These are phyloP conservation scores for Syngnathus rostellatus DNA, from an alignment of 2,797 vertebrate species.

Conservation along the genomic window DNA sequence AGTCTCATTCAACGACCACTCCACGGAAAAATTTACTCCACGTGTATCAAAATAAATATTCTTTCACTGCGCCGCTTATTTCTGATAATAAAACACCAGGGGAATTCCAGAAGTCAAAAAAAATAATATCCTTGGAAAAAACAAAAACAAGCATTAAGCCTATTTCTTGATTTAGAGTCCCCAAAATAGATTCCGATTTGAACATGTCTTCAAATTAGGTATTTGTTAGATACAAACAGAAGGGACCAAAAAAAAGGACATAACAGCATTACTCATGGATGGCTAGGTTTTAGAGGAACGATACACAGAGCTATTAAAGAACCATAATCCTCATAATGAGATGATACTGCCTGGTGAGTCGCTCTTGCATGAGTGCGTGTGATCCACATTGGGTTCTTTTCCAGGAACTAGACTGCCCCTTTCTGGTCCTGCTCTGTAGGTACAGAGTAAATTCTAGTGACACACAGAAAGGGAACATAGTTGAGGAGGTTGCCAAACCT, in stretches of 20 bases:
- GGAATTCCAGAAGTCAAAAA: conserved; percentile 41
- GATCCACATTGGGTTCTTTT: conserved; percentile 17
- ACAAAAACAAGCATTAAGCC: conserved; percentile 49
- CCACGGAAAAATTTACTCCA: conserved; percentile 36
- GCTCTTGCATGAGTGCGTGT: conserved; percentile 26
- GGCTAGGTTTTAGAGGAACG: conserved; percentile 23
- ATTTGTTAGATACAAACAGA: conserved; percentile 6
- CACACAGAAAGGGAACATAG: conserved; percentile 8
- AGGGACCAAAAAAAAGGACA: neutral
- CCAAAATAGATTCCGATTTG: conserved; percentile 65
- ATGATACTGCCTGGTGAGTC: conserved; percentile 22
- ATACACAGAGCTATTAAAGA: conserved; percentile 47
- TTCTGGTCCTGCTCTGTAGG: conserved; percentile 69
- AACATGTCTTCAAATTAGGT: conserved; percentile 32
- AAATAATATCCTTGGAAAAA: conserved; percentile 38
- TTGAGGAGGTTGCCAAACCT: neutral
- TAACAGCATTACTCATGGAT: conserved; percentile 5
- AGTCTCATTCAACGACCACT: conserved; percentile 47
- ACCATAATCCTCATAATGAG: conserved; percentile 36
- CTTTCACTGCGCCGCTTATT: conserved; percentile 28
- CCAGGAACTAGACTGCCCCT: conserved; percentile 52
- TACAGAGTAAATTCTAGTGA: conserved; percentile 65
- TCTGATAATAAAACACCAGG: conserved; percentile 21
- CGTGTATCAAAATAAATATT: conserved; percentile 24
- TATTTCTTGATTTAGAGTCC: conserved; percentile 52